These are phyloP conservation scores for Clepsis dumicolana DNA, from an alignment of 2,888 invertebrate genomes.

Conservation along the genomic window DNA sequence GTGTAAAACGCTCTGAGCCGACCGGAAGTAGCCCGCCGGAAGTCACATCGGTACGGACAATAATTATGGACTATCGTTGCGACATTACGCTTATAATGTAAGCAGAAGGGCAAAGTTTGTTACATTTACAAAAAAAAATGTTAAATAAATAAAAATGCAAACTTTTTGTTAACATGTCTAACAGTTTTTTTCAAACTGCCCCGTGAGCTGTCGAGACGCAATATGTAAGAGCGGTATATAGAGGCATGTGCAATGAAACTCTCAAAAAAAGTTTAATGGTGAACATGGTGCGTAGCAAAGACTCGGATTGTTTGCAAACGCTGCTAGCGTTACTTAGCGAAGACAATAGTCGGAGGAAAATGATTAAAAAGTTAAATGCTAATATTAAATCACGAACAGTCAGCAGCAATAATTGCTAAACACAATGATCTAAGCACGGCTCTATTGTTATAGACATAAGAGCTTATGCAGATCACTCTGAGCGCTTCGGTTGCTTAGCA, in stretches of 20 bases:
- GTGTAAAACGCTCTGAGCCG: constrained; percentile 30
- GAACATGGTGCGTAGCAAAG: constrained; percentile 71
- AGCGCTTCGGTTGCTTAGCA: too few relatives aligned
- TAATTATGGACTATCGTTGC: constrained; percentile 24
- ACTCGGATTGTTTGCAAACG: constrained; percentile 70
- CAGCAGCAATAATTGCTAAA: too few relatives aligned
- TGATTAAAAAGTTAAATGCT: constrained; percentile 60
- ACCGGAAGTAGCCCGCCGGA: constrained; percentile 28
- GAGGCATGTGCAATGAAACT: not conserved
- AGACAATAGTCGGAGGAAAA: constrained; percentile 59
- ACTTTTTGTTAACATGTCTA: too few relatives aligned
- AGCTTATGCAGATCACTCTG: too few relatives aligned
- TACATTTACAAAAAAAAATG: too few relatives aligned
- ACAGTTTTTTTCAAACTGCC: too few relatives aligned
- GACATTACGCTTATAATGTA: not conserved
- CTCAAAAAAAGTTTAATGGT: not conserved
- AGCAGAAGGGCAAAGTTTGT: not conserved
- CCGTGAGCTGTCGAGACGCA: not conserved
- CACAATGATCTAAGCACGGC: too few relatives aligned
- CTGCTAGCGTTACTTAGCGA: constrained; percentile 71
- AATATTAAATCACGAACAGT: too few relatives aligned
- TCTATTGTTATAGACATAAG: too few relatives aligned
- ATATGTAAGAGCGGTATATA: not conserved
- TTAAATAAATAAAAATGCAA: too few relatives aligned
- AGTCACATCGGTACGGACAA: constrained; percentile 16